A percentile compares a stretch with the other conserved stretches of the same genome.
Evolutionary conservation across 2,888 invertebrate genomes (phyloP).

Genomic region (Drosophila siamana): DNA sequence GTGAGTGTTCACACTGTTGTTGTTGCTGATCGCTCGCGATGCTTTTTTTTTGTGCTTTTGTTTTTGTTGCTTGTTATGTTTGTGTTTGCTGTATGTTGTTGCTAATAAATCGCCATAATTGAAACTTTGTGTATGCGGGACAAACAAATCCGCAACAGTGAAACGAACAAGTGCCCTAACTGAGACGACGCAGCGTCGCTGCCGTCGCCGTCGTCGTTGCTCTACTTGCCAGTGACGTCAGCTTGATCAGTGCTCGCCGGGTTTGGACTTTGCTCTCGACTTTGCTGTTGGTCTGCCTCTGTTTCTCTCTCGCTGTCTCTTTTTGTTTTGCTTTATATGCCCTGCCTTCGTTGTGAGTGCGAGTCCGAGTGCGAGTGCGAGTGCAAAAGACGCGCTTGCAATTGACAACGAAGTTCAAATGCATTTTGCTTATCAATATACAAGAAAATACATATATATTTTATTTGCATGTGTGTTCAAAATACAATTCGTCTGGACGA

Average conservation of each 20-base stretch:
- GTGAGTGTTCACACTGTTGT: slow-evolving; percentile 62
- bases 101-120: slow-evolving; percentile 57
- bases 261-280: slow-evolving; percentile 50
- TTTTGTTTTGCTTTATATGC: neutral
- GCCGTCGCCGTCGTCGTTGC: slow-evolving; percentile 3
- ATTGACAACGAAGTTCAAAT: slow-evolving; percentile 31
- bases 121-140: slow-evolving; percentile 45
- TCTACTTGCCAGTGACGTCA: slow-evolving; percentile 54
- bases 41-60: too few relatives aligned
- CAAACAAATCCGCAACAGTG: slow-evolving; percentile 52
- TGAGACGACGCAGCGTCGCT: slow-evolving; percentile 17
- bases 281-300: slow-evolving; percentile 35
- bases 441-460: slow-evolving; percentile 19
- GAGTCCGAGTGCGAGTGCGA: neutral
- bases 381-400: slow-evolving; percentile 27
- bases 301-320: slow-evolving; percentile 3
- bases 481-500: slow-evolving; percentile 26
- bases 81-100: slow-evolving; percentile 44
- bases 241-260: slow-evolving; percentile 33
- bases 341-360: neutral
- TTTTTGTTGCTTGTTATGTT: slow-evolving; percentile 46
- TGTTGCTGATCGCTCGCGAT: slow-evolving; percentile 43
- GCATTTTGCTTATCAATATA: slow-evolving; percentile 22
- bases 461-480: slow-evolving; percentile 8
- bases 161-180: slow-evolving; percentile 48